phyloP scores from a whole-genome alignment of 2,113 vertebrate species.

The Columba janthina region DNA sequence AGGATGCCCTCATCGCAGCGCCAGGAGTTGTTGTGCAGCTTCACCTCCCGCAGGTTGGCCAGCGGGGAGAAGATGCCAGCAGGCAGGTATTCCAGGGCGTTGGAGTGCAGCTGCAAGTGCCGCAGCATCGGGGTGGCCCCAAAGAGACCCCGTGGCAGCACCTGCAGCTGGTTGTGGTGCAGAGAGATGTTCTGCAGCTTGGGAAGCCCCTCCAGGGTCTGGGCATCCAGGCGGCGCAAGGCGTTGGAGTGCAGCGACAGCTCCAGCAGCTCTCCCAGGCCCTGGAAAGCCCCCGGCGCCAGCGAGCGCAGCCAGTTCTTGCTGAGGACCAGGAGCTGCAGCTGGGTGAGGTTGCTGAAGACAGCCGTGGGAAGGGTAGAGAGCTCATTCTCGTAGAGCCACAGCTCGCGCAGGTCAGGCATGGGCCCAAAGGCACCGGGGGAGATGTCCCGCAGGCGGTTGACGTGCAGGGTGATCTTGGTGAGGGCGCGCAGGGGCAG shows the following conservation, averaged over 20 bases:
- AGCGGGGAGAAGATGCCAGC: conserved; percentile 78
- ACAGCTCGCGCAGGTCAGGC: conserved; percentile 80
- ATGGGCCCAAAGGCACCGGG: conserved; percentile 82
- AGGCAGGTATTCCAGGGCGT: conserved; percentile 82
- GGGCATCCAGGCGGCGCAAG: conserved; percentile 73
- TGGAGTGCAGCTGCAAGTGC: conserved; percentile 85
- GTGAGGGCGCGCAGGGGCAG: conserved; percentile 77
- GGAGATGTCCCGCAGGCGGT: conserved; percentile 79
- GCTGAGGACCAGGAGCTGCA: conserved; percentile 86
- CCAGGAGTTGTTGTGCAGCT: conserved; percentile 90
- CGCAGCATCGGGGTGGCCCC: conserved; percentile 66
- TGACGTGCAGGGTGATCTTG: conserved; percentile 86
- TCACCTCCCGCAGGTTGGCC: conserved; percentile 71
- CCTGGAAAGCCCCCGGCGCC: conserved; percentile 78
- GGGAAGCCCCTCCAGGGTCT: conserved; percentile 75
- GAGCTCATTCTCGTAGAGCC: conserved; percentile 91
- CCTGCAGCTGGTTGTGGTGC: conserved; percentile 83
- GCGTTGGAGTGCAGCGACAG: conserved; percentile 88
- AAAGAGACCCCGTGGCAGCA: conserved; percentile 80
- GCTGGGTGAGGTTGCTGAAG: conserved; percentile 83
- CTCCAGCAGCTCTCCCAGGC: conserved; percentile 80
- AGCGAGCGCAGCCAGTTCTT: conserved; percentile 82
- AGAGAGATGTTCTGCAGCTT: conserved; percentile 87
- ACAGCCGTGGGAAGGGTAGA: conserved; percentile 74
- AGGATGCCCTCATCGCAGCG: conserved; percentile 84